These are phyloP conservation scores for Monoplex corrugatus DNA, from an alignment of 2,888 invertebrate genomes.

Conservation along the genomic window DNA sequence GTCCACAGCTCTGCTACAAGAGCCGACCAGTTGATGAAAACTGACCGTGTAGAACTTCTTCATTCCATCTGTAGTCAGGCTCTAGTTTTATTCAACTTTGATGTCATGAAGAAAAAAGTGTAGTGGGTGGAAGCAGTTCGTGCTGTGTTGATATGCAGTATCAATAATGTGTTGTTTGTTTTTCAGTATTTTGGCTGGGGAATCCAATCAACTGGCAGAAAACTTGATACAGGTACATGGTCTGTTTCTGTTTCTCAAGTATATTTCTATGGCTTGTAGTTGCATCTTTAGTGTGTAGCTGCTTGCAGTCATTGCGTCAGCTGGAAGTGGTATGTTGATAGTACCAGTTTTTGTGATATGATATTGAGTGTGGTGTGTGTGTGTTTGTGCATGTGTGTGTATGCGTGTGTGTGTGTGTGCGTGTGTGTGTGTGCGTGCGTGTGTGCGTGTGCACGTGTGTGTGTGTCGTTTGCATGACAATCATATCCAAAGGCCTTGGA, in stretches of 20 bases:
- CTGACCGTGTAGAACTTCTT: no score
- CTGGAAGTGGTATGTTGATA: background rate
- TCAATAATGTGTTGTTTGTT: background rate
- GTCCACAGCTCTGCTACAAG: no score
- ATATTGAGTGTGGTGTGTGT: slow-evolving; percentile 6
- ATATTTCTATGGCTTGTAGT: background rate
- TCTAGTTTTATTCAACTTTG: no score
- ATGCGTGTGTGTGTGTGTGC: background rate
- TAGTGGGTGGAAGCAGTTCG: no score
- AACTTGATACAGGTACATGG: slow-evolving; percentile 76
- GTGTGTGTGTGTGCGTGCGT: background rate
- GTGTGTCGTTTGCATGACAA: background rate
- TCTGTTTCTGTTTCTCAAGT: no score
- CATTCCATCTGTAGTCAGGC: no score
- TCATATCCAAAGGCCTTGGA: no score
- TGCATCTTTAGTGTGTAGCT: slow-evolving; percentile 3
- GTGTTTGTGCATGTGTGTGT: background rate
- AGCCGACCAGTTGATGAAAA: no score
- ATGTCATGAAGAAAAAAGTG: no score
- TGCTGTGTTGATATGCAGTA: no score
- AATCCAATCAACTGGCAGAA: slow-evolving; percentile 77
- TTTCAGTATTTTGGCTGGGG: slow-evolving; percentile 75
- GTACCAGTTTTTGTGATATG: background rate
- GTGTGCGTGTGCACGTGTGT: background rate
- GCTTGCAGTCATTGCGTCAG: background rate